phyloP scores from a whole-genome alignment of 2,113 vertebrate genomes.

The Pionites leucogaster region DNA sequence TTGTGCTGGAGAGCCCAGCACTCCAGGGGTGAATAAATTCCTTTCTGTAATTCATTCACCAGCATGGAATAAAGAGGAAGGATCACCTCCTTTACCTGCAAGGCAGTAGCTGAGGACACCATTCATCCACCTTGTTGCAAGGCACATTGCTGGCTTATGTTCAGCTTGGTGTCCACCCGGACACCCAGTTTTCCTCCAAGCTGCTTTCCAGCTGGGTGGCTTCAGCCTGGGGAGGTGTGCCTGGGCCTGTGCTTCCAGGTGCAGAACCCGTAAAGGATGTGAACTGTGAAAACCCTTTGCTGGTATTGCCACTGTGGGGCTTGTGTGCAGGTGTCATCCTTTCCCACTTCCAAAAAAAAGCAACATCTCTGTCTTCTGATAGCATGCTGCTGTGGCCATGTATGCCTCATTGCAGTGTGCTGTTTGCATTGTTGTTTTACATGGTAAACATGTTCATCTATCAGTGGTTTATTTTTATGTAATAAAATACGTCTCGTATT shows the following conservation, averaged over 20 bases:
- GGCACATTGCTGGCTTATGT: neutral
- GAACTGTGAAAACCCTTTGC: neutral
- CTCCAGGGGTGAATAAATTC: neutral
- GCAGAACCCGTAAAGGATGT: neutral
- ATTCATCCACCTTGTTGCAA: rapidly evolving
- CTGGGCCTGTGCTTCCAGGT: neutral
- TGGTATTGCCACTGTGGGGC: neutral
- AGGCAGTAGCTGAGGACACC: neutral
- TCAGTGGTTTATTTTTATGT: neutral
- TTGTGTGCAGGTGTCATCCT: neutral
- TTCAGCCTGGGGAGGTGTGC: neutral
- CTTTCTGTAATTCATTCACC: neutral
- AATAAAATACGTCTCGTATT: neutral
- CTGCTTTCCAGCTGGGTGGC: neutral
- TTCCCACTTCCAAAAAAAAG: neutral
- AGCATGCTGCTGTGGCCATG: neutral
- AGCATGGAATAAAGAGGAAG: neutral
- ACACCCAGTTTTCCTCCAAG: neutral
- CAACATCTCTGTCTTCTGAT: rapidly evolving
- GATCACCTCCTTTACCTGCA: neutral
- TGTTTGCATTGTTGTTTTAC: neutral
- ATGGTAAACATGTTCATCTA: neutral
- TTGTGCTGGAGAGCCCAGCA: neutral
- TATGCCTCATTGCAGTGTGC: neutral
- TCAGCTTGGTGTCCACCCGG: neutral